Base-by-base conservation (phyloP, 2,888 invertebrate species). In the Ctenicera cuprea region DNA sequence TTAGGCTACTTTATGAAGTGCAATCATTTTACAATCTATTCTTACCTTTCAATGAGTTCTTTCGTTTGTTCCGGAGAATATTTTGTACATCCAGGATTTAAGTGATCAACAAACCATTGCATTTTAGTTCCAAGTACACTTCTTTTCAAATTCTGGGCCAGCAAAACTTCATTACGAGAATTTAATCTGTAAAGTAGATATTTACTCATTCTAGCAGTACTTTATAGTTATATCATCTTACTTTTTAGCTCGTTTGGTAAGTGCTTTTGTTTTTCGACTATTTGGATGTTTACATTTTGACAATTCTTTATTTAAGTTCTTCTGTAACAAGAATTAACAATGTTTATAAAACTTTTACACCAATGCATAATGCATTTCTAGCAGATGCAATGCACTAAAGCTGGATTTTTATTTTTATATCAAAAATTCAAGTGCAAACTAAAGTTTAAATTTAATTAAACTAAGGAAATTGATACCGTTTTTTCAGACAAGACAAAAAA, bases 241-340 rank as follows among this genome's bases (percentile, higher is more conserved):
- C 90, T 89, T 93, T 77, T 92, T 92, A 7, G 92, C 88, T 86
- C 94, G 92, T 84, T 93, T 94, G 1, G 91, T 90, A 18, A 95
- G 85, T 8, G 93, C 92, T 76, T 91, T 89, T 0, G 95, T 94
- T 88, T 94, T 95, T 77, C 96, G 90, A 81, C 96, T 96, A 85
- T 95, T 95, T 0, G 96, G 96, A 87, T 96, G 96, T 82, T 93
- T 93, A 66, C 91, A 88, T 85, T 91, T 91, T 30, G 86, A 85
- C n/a, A 90, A 77, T 74, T 89, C 88, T 78, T 89, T 89, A 18
- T 85, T 85, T 14, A 89, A 76, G 80, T 88, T 89, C 0, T 87
- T 86, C 89, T 89, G 72, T 75, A 84, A 81, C 20, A 52, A 16
- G 5, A 48, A 18, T 48, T 38, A n/a, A n/a, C n/a, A n/a, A n/a